Evolutionary conservation across 2,113 vertebrate species (phyloP), one percentile per base, ranked within the genome.

Genomic region (Petrocephalus microphthalmus): DNA sequence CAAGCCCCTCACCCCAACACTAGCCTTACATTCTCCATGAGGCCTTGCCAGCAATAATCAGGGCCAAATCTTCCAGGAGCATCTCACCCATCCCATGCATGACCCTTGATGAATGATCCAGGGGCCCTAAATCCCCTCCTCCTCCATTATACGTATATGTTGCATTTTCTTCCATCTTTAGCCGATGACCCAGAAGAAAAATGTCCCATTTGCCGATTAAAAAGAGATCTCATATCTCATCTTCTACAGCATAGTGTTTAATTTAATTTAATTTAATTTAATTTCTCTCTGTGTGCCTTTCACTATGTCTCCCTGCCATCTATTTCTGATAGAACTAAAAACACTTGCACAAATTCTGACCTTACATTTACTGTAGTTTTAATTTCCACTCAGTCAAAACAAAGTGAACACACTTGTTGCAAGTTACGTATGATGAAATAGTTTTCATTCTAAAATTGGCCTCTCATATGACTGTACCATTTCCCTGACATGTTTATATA

Each of bases 81-180:
- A 4, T 20, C 57, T 86, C 37, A 74, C 33, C 57, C 57, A 56
- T 82, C 78, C 57, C 64, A 64, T 33, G 42, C 54, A 87, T 33
- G 53, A 51, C 57, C 71, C 51, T 29, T 82, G 87, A 84, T 86
- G 64, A 81, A 86, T 84, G 87, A 20, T 81, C 37, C 74, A 90
- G 84, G 84, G 88, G 84, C 64, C 64, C 42, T 67, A 83, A 54
- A 56, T n/a, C 19, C 71, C 53, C 64, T 37, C 51, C 49, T 11
- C 15, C 45, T 33, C 37, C 37, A 53, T 81, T 86, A 60, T 82
- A 83, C 57, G 25, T 25, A 3, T 19, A 19, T 5, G 29, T 7
- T 29, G 7, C 17, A 25, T 57, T 57, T 51, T 15, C 20, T 53
- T 88, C 20, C 33, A 54, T 67, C 81, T 67, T 20, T 3, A n/a